Evolutionary conservation across 1,140 invertebrate species (phyloP), one percentile per base, ranked within the genome.

Genomic region (Cheumatopsyche charites): DNA sequence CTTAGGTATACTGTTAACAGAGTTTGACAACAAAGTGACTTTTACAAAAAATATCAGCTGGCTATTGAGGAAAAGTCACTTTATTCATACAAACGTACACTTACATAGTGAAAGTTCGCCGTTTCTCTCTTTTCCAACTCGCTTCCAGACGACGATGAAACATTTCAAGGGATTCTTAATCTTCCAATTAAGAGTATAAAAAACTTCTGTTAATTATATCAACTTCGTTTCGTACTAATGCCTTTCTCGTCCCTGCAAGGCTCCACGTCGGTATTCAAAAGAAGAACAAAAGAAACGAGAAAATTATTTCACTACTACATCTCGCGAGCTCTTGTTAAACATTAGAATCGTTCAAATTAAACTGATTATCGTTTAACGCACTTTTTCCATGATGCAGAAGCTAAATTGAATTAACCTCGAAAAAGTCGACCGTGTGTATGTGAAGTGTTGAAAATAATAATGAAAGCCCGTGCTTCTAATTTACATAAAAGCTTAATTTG

Each of bases 121-220:
- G 13, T 17, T 17, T 52, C 19, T 17, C 19, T 15, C 15, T 52
- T 52, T 52, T 52, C 29, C 9, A 9, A 36, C 29, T 52, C 15
- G n/a, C 19, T 17, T 58, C 12, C 21, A 58, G 11, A 58, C 55
- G 25, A 58, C 21, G 23, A 58, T 19, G 55, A 58, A 58, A 58
- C 55, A 58, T 58, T 58, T 58, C 21, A 21, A 58, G 55, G 55
- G 19, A 58, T 58, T 58, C 55, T 58, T 58, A 58, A 58, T 58
- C 55, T 58, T 58, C 55, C 55, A 58, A 58, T 58, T 58, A 58
- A 58, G 55, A 58, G 55, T 21, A 23, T 58, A 23, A 58, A 58
- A 58, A 26, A 58, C 23, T 58, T 58, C 23, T 58, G 55, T 23
- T 58, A 58, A 58, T 58, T 58, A 58, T 58, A 58, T 58, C 55